These are phyloP conservation scores for Melitaea cinxia DNA, from an alignment of 1,140 invertebrate genomes.

Conservation along the genomic window DNA sequence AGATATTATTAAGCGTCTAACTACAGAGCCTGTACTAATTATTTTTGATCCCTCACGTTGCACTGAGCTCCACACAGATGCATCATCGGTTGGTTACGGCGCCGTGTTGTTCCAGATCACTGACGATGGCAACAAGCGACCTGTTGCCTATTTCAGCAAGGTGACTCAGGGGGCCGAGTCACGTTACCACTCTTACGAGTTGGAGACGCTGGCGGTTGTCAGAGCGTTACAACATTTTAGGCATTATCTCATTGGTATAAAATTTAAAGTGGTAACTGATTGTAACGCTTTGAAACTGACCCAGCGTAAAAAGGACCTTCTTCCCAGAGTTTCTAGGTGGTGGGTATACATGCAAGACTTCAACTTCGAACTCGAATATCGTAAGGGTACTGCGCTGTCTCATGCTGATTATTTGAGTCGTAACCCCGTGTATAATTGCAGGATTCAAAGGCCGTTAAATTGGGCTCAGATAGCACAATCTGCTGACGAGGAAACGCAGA, in stretches of 20 bases:
- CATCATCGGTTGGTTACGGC: neutral
- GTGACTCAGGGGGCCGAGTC: slow-evolving; percentile 9
- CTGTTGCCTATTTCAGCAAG: slow-evolving; percentile 18
- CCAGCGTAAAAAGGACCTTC: slow-evolving; percentile 28
- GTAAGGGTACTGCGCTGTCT: slow-evolving; percentile 22
- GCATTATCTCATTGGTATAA: slow-evolving; percentile 20
- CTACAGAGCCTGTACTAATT: neutral
- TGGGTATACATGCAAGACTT: slow-evolving; percentile 34
- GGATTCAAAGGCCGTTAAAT: slow-evolving; percentile 28
- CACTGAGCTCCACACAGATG: neutral
- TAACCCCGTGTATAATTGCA: slow-evolving; percentile 20
- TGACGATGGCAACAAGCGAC: neutral
- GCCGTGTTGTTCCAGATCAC: slow-evolving; percentile 1
- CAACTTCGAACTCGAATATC: slow-evolving; percentile 25
- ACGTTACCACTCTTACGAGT: slow-evolving; percentile 13
- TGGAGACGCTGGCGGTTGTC: slow-evolving; percentile 12
- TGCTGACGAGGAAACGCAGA: slow-evolving; percentile 23
- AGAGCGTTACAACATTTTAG: slow-evolving; percentile 16
- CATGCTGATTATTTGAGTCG: slow-evolving; percentile 36
- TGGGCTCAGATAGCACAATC: slow-evolving; percentile 35
- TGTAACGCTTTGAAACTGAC: slow-evolving; percentile 27
- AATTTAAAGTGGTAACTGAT: slow-evolving; percentile 27
- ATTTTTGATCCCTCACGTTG: slow-evolving; percentile 2
- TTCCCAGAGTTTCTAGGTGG: slow-evolving; percentile 33
- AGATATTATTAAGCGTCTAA: slow-evolving; percentile 3